These are phyloP conservation scores for Acrocyrtus sp. DNA, from an alignment of 2,888 invertebrate species.

Conservation along the genomic window DNA sequence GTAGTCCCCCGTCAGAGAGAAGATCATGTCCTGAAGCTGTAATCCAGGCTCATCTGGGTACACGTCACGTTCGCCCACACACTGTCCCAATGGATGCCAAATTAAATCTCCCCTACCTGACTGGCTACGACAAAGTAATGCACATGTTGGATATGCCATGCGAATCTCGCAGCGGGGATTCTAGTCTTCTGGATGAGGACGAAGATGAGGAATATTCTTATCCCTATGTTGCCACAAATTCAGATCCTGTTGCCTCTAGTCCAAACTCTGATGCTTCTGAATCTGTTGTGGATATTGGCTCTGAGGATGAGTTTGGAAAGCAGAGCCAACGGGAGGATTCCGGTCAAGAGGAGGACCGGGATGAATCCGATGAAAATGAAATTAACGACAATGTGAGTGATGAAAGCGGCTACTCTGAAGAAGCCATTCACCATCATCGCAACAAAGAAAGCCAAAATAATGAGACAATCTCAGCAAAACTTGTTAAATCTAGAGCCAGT, in stretches of 20 bases:
- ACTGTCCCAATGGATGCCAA: constrained; percentile 60
- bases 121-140: constrained; percentile 62
- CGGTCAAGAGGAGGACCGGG: constrained; percentile 49
- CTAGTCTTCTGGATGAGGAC: constrained; percentile 47
- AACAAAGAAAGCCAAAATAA: constrained; percentile 42
- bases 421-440: constrained; percentile 48
- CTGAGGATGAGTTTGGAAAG: constrained; percentile 57
- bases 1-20: constrained; percentile 38
- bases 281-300: constrained; percentile 47
- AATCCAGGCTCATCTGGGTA: constrained; percentile 26
- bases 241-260: constrained; percentile 59
- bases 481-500: constrained; percentile 20
- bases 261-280: constrained; percentile 48
- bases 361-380: constrained; percentile 64
- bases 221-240: constrained; percentile 53
- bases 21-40: constrained; percentile 44
- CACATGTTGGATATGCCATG: constrained; percentile 60
- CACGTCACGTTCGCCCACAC: constrained; percentile 42
- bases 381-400: constrained; percentile 82
- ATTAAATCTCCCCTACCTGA: constrained; percentile 59
- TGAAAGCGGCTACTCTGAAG: constrained; percentile 90
- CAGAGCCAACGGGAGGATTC: constrained; percentile 47
- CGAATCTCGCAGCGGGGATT: constrained; percentile 45
- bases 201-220: constrained; percentile 54
- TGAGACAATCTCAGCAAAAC: constrained; percentile 15